Evolutionary conservation across 1,140 invertebrate genomes (phyloP), one percentile per base, ranked within the genome.

Genomic region (Papilio polyxenes): DNA sequence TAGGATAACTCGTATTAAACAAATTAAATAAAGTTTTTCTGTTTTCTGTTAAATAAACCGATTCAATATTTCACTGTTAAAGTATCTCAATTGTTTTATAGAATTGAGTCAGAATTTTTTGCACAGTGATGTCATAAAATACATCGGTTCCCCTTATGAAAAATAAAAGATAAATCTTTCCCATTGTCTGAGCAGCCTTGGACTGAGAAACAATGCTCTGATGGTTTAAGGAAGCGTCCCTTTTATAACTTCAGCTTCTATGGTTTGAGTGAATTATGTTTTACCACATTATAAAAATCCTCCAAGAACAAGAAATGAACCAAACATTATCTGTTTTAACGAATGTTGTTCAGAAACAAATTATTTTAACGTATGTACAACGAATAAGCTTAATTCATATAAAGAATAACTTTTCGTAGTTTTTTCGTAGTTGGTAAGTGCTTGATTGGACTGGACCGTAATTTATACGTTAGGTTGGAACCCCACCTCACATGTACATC

Each of bases 201-300:
- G 78, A 23, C 62, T 17, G 37, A n/a, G 78, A 69, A 69, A 80
- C 78, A 80, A 80, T 48, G 78, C 78, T 69, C 17, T 48, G 59
- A 80, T 80, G 78, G 59, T 44, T 80, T 80, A 51, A 80, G 78
- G 78, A 80, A 80, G 59, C 78, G 62, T 80, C 78, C 78, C 78
- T 80, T 80, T 23, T 80, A 48, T 80, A 80, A 80, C 78, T 80
- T 69, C 8, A n/a, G 9, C 8, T 23, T 48, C n/a, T 69, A 80
- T 8, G 48, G 65, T 23, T 80, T 40, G 2, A 7, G 7, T 59
- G 62, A 65, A 80, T 56, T 69, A 23, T 48, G 56, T 80, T 65
- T 77, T 77, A 31, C 51, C 49, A 53, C 3, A 51, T 78, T 59
- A 40, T 44, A 31, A 75, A 75, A 75, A 44, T 75, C 3, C 15